Evolutionary conservation across 37 sponge, comb jelly and placozoan species (phyloP), one percentile per base, ranked within the genome.

Genomic region (Bolinopsis microptera): DNA sequence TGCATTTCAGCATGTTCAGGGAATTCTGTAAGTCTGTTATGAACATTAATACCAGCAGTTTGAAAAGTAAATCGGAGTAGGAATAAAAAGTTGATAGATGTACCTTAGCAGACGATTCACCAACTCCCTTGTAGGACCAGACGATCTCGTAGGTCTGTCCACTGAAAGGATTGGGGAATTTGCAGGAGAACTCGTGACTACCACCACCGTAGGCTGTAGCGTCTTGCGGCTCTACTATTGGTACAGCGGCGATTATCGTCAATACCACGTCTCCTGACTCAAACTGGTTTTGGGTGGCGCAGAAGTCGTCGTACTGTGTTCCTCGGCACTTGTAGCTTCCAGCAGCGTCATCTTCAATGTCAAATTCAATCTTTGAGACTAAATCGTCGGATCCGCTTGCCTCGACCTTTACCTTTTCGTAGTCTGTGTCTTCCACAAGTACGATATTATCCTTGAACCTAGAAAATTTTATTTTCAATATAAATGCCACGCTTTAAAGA

Each of bases 231-330:
- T 80, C 1, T 80, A 5, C 23, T 8, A 80, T 2, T 8, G 82
- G 82, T 34, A 22, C 23, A 3, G 82, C 82, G 35, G 37, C 9
- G 37, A 80, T 80, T 2, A 80, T 30, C 8, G 38, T 80, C 37
- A 80, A 5, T 30, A 18, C 38, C 1, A 80, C 38, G 2, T 1
- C 82, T 80, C 9, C 35, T 36, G 38, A 36, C 1, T 31, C 30
- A 37, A 80, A 80, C 37, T 33, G 21, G 5, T 35, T 1, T 21
- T 24, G 38, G 22, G 37, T 80, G 38, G 82, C 21, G 22, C 82
- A 80, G 37, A 35, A 34, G 22, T 80, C 82, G 82, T 80, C 82
- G 82, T 35, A 80, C 31, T 35, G 30, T 2, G 82, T 80, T 16
- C 82, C 82, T 2, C 22, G 35, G 37, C 82, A 80, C 38, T 24